Base-by-base conservation (phyloP, 2,797 vertebrate genomes). In the Heliangelus exortis region DNA sequence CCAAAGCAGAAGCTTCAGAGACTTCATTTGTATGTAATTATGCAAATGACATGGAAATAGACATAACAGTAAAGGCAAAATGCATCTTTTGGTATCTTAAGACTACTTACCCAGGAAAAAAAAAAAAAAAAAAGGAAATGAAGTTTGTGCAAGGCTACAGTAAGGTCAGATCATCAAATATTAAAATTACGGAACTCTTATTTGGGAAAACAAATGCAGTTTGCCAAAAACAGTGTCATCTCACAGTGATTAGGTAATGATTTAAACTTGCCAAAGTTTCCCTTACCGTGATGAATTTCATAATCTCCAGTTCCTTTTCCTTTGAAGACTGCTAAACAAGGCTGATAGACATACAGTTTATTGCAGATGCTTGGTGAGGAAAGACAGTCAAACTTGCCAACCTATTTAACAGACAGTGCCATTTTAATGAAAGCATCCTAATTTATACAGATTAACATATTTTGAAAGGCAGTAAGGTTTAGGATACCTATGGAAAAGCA, bases 221-320 rank as follows among this genome's bases (percentile, higher is more conserved):
- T 59, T 94, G 51, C 58, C 79, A 92, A 92, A 89, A 34, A 39
- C 1, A 39, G 22, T 16, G 8, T 95, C 45, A 87, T 65, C 45
- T 79, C 57, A 28, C 73, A 88, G 67, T 6, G 21, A 65, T 90
- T 61, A 91, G 1, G 21, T 81, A 87, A 72, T 67, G 63, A 66
- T 39, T 92, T 74, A 77, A 76, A 82, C 31, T 47, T 91, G 89
- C 65, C 59, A 71, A 65, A 62, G 45, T 84, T 89, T 89, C 47
- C 55, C 98, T 98, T 96, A 99, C 99, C 99, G 15, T 99, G 99
- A 96, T 99, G 98, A 92, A 99, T 99, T 98, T 99, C 99, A 94
- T 99, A 99, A 97, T 99, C 98, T 58, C 98, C 98, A 88, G 98
- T 97, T 84, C 99, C 99, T 61, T 99, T 98, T 79, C 99, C 99